Percentiles rank a stretch among this genome's conserved stretches.
phyloP scores from a whole-genome alignment of 2,113 vertebrate genomes.

The Plestiodon gilberti region DNA sequence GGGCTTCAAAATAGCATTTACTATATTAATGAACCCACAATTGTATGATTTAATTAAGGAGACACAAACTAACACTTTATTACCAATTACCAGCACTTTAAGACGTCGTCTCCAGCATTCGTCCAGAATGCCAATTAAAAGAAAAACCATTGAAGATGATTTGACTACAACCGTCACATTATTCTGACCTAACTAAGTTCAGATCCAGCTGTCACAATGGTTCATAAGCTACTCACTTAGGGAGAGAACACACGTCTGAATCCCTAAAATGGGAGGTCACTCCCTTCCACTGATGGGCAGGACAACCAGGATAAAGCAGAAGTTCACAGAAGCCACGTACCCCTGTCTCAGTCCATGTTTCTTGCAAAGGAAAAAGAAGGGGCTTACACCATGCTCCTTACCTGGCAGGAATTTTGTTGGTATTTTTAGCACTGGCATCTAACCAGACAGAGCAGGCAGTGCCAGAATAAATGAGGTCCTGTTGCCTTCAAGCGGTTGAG shows the following conservation, averaged over 20 bases:
- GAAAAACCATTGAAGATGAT: not conserved
- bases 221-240: too few relatives aligned
- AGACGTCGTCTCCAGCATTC: too few relatives aligned
- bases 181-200: conserved; percentile 28
- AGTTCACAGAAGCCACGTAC: not conserved
- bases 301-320: not conserved
- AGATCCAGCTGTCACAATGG: not conserved
- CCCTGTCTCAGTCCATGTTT: not conserved
- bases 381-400: not conserved
- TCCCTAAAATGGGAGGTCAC: not conserved
- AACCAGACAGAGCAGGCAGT: too few relatives aligned
- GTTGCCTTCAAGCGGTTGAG: not conserved
- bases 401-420: too few relatives aligned
- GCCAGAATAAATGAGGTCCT: not conserved
- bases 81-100: too few relatives aligned
- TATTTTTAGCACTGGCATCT: not conserved
- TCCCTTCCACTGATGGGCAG: not conserved
- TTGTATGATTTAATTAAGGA: too few relatives aligned
- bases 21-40: too few relatives aligned
- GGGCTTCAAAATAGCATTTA: too few relatives aligned
- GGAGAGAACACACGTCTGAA: too few relatives aligned
- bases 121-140: not conserved
- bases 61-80: too few relatives aligned
- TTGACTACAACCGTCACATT: not conserved
- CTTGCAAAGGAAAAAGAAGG: not conserved